Evolutionary conservation across 2,888 invertebrate species (phyloP).

Genomic region (Autographa gamma): DNA sequence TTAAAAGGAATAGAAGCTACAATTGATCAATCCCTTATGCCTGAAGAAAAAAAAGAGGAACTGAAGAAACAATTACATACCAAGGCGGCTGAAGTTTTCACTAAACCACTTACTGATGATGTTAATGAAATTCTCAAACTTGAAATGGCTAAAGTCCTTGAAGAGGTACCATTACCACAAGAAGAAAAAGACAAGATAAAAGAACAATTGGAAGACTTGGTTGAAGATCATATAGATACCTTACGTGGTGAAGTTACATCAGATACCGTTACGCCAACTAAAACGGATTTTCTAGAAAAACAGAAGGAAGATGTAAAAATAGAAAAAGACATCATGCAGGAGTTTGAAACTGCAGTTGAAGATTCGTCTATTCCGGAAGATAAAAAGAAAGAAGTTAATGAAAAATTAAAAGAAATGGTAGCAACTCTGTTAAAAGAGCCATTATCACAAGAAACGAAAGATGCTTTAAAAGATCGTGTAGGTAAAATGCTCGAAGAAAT

Average conservation of each 20-base stretch:
- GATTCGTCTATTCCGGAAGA: background rate
- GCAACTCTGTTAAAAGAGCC: background rate
- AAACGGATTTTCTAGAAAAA: background rate
- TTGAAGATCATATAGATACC: background rate
- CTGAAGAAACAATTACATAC: background rate
- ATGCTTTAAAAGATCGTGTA: background rate
- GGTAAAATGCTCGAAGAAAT: background rate
- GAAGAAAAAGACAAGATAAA: slow-evolving; percentile 2
- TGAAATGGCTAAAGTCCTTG: background rate
- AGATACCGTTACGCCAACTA: background rate
- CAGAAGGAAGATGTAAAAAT: background rate
- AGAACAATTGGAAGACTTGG: slow-evolving; percentile 2
- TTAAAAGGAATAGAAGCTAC: background rate
- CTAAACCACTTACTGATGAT: slow-evolving; percentile 1
- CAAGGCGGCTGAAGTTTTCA: background rate
- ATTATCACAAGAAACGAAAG: background rate
- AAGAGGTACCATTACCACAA: slow-evolving; percentile 8
- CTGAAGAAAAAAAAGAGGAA: background rate
- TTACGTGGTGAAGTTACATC: background rate
- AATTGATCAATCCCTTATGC: background rate
- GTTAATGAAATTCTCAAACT: background rate
- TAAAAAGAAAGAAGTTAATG: background rate
- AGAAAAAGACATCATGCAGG: background rate
- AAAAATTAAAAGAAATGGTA: background rate
- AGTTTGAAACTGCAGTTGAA: background rate